Conservation (phyloP, 2,888 invertebrate genomes). For the Idaea aversata region DNA sequence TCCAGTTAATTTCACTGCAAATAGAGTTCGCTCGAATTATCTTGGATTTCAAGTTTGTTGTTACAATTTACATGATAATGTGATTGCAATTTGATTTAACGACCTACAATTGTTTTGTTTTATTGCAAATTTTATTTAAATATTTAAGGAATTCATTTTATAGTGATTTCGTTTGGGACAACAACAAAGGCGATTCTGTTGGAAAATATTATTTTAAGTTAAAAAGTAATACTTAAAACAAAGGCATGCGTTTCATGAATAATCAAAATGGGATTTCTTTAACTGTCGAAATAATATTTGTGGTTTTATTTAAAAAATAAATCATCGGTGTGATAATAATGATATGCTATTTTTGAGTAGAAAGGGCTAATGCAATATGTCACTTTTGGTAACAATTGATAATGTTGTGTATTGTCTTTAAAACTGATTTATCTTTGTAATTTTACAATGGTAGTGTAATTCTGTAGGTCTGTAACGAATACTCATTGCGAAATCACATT, state of each 20-base stretch:
- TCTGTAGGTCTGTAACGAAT: not conserved
- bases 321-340: too few relatives aligned
- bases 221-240: not conserved
- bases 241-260: not conserved
- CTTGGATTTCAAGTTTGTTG: conserved; percentile 18
- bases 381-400: not conserved
- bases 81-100: conserved; percentile 6
- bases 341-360: too few relatives aligned
- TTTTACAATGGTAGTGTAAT: not conserved
- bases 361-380: not conserved
- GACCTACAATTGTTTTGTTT: not conserved
- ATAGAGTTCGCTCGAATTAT: conserved; percentile 45
- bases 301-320: too few relatives aligned
- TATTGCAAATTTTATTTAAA: not conserved
- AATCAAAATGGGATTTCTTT: not conserved
- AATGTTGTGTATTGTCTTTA: not conserved
- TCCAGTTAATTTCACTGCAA: conserved; percentile 61
- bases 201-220: not conserved
- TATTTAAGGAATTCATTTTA: not conserved
- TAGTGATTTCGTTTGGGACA: not conserved
- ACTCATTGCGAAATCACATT: not conserved
- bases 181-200: not conserved
- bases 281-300: not conserved
- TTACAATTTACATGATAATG: conserved; percentile 24
- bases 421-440: not conserved